Evolutionary conservation across 2,888 invertebrate species (phyloP).

Genomic region (Gisinianus flammeolus): DNA sequence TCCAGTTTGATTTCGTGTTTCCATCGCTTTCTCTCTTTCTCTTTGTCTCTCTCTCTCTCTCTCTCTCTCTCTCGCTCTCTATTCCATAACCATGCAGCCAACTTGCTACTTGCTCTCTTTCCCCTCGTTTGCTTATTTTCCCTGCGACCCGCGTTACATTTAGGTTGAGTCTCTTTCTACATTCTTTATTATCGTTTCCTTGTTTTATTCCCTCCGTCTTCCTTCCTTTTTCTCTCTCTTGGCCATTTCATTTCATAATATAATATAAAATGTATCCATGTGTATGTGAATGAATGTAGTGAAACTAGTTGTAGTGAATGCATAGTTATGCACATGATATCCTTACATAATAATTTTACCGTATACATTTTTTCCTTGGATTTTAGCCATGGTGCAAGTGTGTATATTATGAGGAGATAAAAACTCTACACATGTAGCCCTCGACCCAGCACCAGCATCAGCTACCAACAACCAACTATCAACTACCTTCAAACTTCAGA

Average conservation of each 20-base stretch:
- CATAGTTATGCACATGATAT: neutral
- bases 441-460: neutral
- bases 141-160: neutral
- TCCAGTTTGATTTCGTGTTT: neutral
- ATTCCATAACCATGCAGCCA: neutral
- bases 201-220: neutral
- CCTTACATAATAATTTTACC: neutral
- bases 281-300: too few species aligned
- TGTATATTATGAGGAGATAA: neutral
- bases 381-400: too few species aligned
- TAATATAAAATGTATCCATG: too few species aligned
- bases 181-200: neutral
- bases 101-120: neutral
- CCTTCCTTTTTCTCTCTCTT: neutral
- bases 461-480: too few species aligned
- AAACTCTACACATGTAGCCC: neutral
- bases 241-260: neutral
- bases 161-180: neutral
- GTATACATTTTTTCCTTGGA: neutral
- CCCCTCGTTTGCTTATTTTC: neutral
- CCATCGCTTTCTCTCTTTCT: constrained; percentile 5
- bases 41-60: neutral
- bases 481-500: neutral
- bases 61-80: constrained; percentile 6
- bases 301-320: too few species aligned